Base-by-base conservation (phyloP, 1,140 invertebrate genomes). In the Drosophila baimaii region DNA sequence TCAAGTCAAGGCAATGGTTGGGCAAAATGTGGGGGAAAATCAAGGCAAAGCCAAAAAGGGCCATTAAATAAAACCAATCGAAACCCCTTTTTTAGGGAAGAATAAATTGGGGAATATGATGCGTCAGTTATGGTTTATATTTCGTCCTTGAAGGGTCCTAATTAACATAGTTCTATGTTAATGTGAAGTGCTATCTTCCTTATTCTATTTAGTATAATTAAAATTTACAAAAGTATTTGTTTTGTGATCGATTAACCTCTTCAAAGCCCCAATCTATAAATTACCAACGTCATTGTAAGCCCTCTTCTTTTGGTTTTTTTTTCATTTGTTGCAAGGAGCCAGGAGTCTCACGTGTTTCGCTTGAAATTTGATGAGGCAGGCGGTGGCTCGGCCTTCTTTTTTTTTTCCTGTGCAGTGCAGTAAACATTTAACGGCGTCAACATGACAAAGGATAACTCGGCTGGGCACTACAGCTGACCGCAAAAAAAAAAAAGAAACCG, bases 371-470 rank as follows among this genome's bases (percentile, higher is more conserved):
- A 83, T 83, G 76, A 79, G 80, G 61, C 78, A 39, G 44, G 29
- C 62, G 17, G 23, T 65, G 8, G 56, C 33, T 59, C 46, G 19
- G 25, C 27, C 19, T 37, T 10, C 9, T 9, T 17, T 12, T 17
- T 17, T 25, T 12, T 49, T 0, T 17, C 12, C 29, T 47, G 19
- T 49, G 25, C 39, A 23, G 49, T 62, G 65, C 47, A 68, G 79
- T 77, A 84, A 84, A 79, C 81, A 83, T 83, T 80, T 79, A 84
- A 79, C 47, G 70, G 81, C 72, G 62, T 59, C 81, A 79, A 66
- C 81, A 72, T 71, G 72, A 83, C 81, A 84, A 68, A 83, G 71
- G 66, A 63, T 65, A 79, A 19, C 39, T 58, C 43, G 47, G 57
- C 31, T 19, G 29, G 31, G 19, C 31, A 35, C 51, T 31, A 52